Evolutionary conservation across 2,113 vertebrate genomes (phyloP), one percentile per base, ranked within the genome.

Genomic region (Gambusia holbrooki): DNA sequence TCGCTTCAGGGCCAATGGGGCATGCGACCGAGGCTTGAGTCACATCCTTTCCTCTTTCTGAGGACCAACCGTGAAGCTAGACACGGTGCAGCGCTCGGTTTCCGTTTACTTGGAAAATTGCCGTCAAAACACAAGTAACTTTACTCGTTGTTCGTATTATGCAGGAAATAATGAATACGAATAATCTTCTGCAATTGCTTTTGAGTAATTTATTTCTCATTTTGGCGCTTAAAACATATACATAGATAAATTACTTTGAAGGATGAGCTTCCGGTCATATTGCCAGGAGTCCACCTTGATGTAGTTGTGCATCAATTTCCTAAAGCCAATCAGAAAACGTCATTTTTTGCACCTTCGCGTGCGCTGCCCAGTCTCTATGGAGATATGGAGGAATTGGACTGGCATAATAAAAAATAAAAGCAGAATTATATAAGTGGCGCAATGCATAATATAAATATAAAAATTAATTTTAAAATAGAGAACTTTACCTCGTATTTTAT

Each of bases 31-130:
- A 58, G 68, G 71, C 67, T 72, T 64, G 0, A 81, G 66, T 90
- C 86, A 87, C 89, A 92, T 90, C 86, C 87, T 89, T 60, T 83
- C 79, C 80, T 86, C 81, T 60, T 62, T 67, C 73, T n/a, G 40
- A 85, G 84, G 77, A 84, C 83, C 74, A 76, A 15, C 0, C 28
- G 62, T 85, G 0, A 89, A 89, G 77, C 5, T 37, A 1, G 30
- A 4, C 12, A 2, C 4, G 4, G 4, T 3, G 11, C 3, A 10
- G 0, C 0, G 0, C 30, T 4, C 45, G 5, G 0, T 0, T 10
- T 35, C 8, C 51, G 27, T 27, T 28, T 4, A 4, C 3, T 0
- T 3, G 0, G 12, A 54, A 4, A 1, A n/a, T 14, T 32, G 25
- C 12, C 60, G 25, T 1, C 15, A 3, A 0, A 3, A 7, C 5